These are phyloP conservation scores for Drosophila parthenogenetica DNA, from an alignment of 2,888 invertebrate genomes.

Conservation along the genomic window DNA sequence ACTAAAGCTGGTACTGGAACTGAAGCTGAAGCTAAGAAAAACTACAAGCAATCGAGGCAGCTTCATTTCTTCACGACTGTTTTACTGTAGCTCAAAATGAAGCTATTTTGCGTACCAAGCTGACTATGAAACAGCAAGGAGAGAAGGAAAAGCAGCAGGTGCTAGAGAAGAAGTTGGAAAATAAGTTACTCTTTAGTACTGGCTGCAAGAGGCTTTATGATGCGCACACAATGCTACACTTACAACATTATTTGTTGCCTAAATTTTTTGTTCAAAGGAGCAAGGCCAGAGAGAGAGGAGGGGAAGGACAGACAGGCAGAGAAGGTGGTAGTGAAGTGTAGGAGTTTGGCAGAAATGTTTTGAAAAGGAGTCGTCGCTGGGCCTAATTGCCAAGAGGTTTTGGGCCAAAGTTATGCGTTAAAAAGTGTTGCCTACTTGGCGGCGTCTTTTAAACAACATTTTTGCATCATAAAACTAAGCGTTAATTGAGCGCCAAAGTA, in stretches of 20 bases:
- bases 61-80: slow-evolving; percentile 29
- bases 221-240: slow-evolving; percentile 8
- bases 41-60: slow-evolving; percentile 30
- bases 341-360: neutral
- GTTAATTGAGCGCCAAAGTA: slow-evolving; percentile 72
- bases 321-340: neutral
- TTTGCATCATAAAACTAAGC: slow-evolving; percentile 70
- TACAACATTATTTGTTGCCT: slow-evolving; percentile 51
- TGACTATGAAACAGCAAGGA: too few relatives aligned
- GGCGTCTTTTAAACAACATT: slow-evolving; percentile 59
- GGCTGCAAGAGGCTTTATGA: slow-evolving; percentile 8
- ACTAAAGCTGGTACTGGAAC: neutral
- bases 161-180: neutral
- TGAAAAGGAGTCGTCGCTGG: neutral
- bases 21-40: slow-evolving; percentile 1
- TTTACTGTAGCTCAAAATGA: slow-evolving; percentile 51
- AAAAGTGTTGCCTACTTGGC: slow-evolving; percentile 61
- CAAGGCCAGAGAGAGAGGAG: too few relatives aligned
- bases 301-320: neutral
- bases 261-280: slow-evolving; percentile 1
- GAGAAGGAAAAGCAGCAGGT: neutral
- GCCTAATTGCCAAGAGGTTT: slow-evolving; percentile 60
- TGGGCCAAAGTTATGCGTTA: slow-evolving; percentile 27
- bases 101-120: slow-evolving; percentile 58
- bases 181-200: neutral